phyloP scores from a whole-genome alignment of 1,140 invertebrate genomes.

The Aleiodes sp. region DNA sequence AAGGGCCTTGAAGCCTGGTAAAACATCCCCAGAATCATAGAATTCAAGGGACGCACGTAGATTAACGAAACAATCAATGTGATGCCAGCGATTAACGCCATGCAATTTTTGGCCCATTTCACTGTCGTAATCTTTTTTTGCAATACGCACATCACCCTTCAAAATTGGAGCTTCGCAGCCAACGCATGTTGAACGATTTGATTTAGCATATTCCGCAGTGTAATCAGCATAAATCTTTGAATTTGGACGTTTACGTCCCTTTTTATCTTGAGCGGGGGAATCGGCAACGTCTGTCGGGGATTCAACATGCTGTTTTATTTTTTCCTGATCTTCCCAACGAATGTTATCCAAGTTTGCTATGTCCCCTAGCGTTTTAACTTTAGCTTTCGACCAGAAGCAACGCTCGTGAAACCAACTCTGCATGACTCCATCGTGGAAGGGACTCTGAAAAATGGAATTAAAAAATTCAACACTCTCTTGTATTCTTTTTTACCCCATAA shows the following conservation, averaged over 20 bases:
- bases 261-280: conserved; percentile 38
- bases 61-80: conserved; percentile 91
- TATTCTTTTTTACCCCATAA: conserved; percentile 4
- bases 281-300: conserved; percentile 44
- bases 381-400: conserved; percentile 90
- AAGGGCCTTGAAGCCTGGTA: conserved; percentile 81
- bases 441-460: conserved; percentile 71
- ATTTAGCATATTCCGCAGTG: conserved; percentile 89
- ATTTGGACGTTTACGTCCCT: conserved; percentile 62
- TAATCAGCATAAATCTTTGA: conserved; percentile 73
- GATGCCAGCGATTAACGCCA: conserved; percentile 86
- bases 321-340: conserved; percentile 87
- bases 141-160: conserved; percentile 84
- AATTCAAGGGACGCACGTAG: conserved; percentile 80
- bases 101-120: conserved; percentile 83
- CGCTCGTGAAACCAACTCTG: conserved; percentile 89
- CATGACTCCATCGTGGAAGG: conserved; percentile 89
- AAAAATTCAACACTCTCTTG: conserved; percentile 18
- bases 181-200: conserved; percentile 80
- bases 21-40: conserved; percentile 73
- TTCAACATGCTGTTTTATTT: conserved; percentile 80
- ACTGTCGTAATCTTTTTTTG: conserved; percentile 88
- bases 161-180: conserved; percentile 89
- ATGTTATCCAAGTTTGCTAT: conserved; percentile 88
- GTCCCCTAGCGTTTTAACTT: conserved; percentile 77